Evolutionary conservation across 1,140 invertebrate genomes (phyloP).

Genomic region (Ostrea denselamellosa): DNA sequence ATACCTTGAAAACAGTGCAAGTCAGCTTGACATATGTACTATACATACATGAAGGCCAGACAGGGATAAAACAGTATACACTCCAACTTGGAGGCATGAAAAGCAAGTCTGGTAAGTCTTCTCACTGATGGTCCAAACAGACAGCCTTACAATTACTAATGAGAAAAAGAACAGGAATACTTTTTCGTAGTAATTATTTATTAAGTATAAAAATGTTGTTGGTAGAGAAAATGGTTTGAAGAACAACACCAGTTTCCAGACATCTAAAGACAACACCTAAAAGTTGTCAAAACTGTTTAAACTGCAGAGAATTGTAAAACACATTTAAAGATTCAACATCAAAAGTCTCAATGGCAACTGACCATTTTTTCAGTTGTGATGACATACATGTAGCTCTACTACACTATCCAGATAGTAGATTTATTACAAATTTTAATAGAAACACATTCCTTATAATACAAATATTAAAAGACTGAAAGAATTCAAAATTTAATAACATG

Average conservation of each 20-base stretch:
- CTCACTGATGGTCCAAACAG: no score
- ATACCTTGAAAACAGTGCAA: no score
- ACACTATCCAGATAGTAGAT: conserved; percentile 34
- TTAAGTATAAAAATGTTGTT: conserved; percentile 63
- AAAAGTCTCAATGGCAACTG: conserved; percentile 22
- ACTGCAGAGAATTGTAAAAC: conserved; percentile 47
- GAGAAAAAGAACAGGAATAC: background rate
- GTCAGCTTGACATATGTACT: no score
- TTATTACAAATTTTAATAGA: conserved; percentile 9
- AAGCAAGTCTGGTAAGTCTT: no score
- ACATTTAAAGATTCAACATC: conserved; percentile 41
- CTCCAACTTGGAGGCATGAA: no score
- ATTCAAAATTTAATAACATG: conserved; percentile 30
- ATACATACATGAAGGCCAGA: no score
- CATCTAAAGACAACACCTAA: conserved; percentile 60
- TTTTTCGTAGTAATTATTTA: conserved; percentile 57
- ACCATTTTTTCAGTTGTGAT: conserved; percentile 43
- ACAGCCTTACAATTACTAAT: no score
- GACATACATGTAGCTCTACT: background rate
- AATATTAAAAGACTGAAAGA: background rate
- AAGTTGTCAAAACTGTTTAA: conserved; percentile 53
- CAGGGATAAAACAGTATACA: no score
- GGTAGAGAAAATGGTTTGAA: conserved; percentile 63
- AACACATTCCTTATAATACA: conserved; percentile 26
- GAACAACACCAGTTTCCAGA: conserved; percentile 54